phyloP scores from a whole-genome alignment of 2,888 invertebrate genomes.

The Apamea sordens region DNA sequence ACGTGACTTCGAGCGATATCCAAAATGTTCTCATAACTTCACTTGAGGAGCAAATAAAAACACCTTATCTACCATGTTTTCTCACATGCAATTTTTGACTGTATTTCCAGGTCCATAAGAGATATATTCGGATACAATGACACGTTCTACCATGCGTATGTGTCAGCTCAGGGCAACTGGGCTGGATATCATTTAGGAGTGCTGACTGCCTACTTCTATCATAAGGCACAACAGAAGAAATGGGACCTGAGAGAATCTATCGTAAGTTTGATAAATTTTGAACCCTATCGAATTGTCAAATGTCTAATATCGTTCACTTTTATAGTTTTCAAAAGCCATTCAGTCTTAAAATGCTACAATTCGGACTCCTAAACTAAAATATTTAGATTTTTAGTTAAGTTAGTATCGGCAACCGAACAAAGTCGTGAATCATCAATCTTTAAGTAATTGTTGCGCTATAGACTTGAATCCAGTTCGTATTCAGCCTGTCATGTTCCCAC shows the following conservation, averaged over 20 bases:
- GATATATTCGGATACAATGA: slow-evolving; percentile 88
- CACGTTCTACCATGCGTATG: slow-evolving; percentile 88
- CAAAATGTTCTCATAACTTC: slow-evolving; percentile 51
- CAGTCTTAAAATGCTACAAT: too few species aligned
- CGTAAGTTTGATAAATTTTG: slow-evolving; percentile 70
- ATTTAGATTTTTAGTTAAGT: background rate
- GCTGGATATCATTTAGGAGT: slow-evolving; percentile 88
- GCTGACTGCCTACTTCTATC: slow-evolving; percentile 87
- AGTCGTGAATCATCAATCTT: background rate
- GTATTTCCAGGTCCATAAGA: slow-evolving; percentile 82
- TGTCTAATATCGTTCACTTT: background rate
- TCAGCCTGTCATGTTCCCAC: too few species aligned
- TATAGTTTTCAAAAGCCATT: background rate
- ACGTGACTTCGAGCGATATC: slow-evolving; percentile 59
- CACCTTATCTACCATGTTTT: background rate
- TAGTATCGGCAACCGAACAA: background rate
- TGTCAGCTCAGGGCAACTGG: slow-evolving; percentile 88
- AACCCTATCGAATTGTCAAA: background rate
- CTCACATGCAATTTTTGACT: slow-evolving; percentile 1
- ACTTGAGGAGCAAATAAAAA: slow-evolving; percentile 3
- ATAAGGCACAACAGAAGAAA: slow-evolving; percentile 83
- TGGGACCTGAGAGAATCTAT: slow-evolving; percentile 84
- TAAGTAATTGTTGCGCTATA: background rate
- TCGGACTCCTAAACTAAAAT: background rate
- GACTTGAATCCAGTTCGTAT: background rate